A percentile compares a stretch with the other conserved stretches of the same genome.
Evolutionary conservation across 2,888 invertebrate species (phyloP).

Genomic region (Mythimna pallens): DNA sequence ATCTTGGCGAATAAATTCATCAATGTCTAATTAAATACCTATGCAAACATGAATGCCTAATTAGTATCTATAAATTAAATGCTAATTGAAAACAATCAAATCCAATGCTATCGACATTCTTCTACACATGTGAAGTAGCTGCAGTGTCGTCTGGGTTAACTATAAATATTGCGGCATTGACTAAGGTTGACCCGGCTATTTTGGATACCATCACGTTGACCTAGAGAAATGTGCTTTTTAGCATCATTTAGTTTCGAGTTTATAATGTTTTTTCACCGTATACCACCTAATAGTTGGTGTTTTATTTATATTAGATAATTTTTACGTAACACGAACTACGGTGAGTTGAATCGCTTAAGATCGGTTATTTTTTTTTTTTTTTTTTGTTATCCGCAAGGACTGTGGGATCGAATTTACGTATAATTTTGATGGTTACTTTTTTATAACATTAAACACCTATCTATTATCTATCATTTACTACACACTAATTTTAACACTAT

Average conservation of each 20-base stretch:
- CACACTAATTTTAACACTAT: too few relatives aligned
- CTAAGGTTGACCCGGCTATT: slow-evolving; percentile 48
- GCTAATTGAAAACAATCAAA: slow-evolving; percentile 31
- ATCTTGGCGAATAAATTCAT: slow-evolving; percentile 4
- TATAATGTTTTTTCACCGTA: background rate
- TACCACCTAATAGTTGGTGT: too few relatives aligned
- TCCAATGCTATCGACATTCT: slow-evolving; percentile 22
- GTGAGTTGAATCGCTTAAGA: too few relatives aligned
- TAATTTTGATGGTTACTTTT: too few relatives aligned
- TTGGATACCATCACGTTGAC: slow-evolving; percentile 20
- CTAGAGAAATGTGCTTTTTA: slow-evolving; percentile 8
- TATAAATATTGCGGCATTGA: slow-evolving; percentile 58
- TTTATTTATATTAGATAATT: too few relatives aligned
- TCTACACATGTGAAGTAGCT: slow-evolving; percentile 21
- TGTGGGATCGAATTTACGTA: too few relatives aligned
- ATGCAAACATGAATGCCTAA: background rate
- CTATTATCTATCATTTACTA: too few relatives aligned
- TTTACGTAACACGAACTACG: too few relatives aligned
- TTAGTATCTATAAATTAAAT: slow-evolving; percentile 6
- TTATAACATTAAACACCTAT: too few relatives aligned
- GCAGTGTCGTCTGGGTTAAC: slow-evolving; percentile 45
- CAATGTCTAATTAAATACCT: background rate
- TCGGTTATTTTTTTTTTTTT: too few relatives aligned
- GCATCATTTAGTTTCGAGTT: background rate
- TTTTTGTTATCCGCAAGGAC: too few relatives aligned